phyloP scores from a whole-genome alignment of 2,888 invertebrate genomes.

The Tinea semifulvella region DNA sequence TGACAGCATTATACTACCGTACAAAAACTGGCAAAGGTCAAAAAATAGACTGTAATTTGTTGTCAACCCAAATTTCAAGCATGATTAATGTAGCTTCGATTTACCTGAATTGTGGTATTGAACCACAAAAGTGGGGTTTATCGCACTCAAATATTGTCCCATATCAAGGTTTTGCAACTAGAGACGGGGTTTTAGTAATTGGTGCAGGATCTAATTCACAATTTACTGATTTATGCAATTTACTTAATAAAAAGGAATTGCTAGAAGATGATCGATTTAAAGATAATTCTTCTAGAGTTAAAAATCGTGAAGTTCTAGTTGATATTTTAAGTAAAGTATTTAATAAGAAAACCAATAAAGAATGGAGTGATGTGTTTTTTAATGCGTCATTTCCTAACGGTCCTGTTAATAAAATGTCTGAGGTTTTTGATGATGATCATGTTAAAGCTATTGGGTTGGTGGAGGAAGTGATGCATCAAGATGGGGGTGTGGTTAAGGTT shows the following conservation, averaged over 20 bases:
- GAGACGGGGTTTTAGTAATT: constrained; percentile 84
- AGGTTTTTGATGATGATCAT: constrained; percentile 91
- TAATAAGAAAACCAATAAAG: constrained; percentile 71
- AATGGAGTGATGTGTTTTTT: constrained; percentile 80
- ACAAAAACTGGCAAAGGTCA: constrained; percentile 84
- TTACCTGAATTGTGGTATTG: constrained; percentile 85
- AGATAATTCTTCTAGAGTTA: constrained; percentile 79
- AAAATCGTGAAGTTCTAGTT: constrained; percentile 76
- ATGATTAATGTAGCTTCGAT: constrained; percentile 90
- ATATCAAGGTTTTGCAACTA: constrained; percentile 88
- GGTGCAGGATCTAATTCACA: constrained; percentile 89
- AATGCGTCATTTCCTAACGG: constrained; percentile 86
- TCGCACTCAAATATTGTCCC: constrained; percentile 95
- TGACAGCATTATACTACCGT: constrained; percentile 87
- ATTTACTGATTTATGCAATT: constrained; percentile 76
- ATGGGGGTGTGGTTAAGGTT: constrained; percentile 75
- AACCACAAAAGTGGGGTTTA: constrained; percentile 87
- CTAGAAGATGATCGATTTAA: constrained; percentile 69
- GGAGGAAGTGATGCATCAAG: constrained; percentile 74
- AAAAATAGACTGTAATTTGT: constrained; percentile 92
- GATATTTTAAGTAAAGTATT: constrained; percentile 65
- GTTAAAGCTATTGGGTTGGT: constrained; percentile 77
- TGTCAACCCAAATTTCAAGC: constrained; percentile 90
- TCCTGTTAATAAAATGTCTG: constrained; percentile 85
- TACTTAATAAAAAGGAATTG: constrained; percentile 70